A percentile compares a stretch with the other conserved stretches of the same genome.
Conservation (phyloP, 1,140 invertebrate species). For the Trichonephila inaurata region DNA sequence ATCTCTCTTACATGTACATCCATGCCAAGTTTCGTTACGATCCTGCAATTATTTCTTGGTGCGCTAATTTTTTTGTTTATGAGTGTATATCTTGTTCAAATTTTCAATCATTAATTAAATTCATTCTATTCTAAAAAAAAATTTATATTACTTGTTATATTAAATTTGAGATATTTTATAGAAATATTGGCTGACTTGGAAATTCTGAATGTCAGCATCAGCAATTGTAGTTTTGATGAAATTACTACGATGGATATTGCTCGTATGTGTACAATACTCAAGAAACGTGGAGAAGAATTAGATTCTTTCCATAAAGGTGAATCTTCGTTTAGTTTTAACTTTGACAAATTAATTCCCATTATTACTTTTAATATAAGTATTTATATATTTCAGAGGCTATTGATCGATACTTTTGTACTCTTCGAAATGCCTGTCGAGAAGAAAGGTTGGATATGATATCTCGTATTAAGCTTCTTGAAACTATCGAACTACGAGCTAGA, state of each 20-base stretch:
- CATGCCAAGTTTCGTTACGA: too few species aligned
- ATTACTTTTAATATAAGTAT: too few species aligned
- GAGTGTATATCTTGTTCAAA: too few species aligned
- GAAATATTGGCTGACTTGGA: conserved; percentile 78
- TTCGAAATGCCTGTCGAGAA: conserved; percentile 90
- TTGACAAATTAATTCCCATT: background rate
- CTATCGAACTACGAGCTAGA: conserved; percentile 92
- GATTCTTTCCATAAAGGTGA: conserved; percentile 88
- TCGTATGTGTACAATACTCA: conserved; percentile 87
- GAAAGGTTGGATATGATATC: conserved; percentile 90
- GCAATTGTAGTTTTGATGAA: conserved; percentile 78
- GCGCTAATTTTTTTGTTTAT: too few species aligned
- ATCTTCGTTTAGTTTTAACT: background rate
- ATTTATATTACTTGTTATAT: too few species aligned
- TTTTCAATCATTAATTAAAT: too few species aligned
- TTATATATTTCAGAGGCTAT: conserved; percentile 83
- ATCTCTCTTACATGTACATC: too few species aligned
- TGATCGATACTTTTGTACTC: conserved; percentile 88
- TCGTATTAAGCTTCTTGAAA: conserved; percentile 90
- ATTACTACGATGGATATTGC: conserved; percentile 80
- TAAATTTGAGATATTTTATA: background rate
- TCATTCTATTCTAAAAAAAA: too few species aligned
- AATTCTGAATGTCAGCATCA: conserved; percentile 78
- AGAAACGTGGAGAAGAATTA: conserved; percentile 87
- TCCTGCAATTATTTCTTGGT: too few species aligned